Conservation (phyloP, 2,797 vertebrate genomes). For the Merluccius polli region DNA sequence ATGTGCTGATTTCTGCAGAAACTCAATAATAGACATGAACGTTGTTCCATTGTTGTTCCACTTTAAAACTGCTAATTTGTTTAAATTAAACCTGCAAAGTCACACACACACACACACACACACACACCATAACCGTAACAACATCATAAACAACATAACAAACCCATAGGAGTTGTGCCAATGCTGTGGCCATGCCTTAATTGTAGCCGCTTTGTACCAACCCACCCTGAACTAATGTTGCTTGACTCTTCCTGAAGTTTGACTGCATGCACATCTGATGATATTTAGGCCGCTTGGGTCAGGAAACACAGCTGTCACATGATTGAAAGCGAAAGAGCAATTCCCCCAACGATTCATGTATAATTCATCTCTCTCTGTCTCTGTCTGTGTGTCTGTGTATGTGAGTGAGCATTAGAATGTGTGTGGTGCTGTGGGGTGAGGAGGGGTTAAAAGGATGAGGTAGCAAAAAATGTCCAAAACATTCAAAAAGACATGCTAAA, state of each 20-base stretch:
- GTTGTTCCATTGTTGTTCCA: too few species aligned
- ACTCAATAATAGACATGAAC: too few species aligned
- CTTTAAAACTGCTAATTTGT: too few species aligned
- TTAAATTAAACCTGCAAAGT: too few species aligned
- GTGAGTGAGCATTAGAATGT: not conserved
- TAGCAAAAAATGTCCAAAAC: slow-evolving; percentile 46
- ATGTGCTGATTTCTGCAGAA: too few species aligned
- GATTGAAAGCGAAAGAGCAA: slow-evolving; percentile 54
- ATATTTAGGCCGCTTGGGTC: slow-evolving; percentile 63
- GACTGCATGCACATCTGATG: slow-evolving; percentile 39
- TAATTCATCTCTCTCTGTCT: slow-evolving; percentile 54
- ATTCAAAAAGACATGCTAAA: slow-evolving; percentile 52
- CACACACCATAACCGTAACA: too few species aligned
- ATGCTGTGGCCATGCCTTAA: slow-evolving; percentile 6
- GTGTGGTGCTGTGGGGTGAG: not conserved
- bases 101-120: slow-evolving; percentile 11
- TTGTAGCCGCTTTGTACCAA: slow-evolving; percentile 32
- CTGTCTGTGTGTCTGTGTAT: not conserved
- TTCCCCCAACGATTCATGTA: slow-evolving; percentile 60
- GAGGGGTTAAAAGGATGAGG: slow-evolving; percentile 36
- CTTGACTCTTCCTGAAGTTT: slow-evolving; percentile 35
- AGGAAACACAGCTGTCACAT: slow-evolving; percentile 56
- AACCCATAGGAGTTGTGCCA: slow-evolving; percentile 5
- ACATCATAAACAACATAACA: too few species aligned
- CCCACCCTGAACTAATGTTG: slow-evolving; percentile 42